Evolutionary conservation across 2,797 vertebrate species (phyloP), one percentile per base, ranked within the genome.

Genomic region (Fistularia tabacaria): DNA sequence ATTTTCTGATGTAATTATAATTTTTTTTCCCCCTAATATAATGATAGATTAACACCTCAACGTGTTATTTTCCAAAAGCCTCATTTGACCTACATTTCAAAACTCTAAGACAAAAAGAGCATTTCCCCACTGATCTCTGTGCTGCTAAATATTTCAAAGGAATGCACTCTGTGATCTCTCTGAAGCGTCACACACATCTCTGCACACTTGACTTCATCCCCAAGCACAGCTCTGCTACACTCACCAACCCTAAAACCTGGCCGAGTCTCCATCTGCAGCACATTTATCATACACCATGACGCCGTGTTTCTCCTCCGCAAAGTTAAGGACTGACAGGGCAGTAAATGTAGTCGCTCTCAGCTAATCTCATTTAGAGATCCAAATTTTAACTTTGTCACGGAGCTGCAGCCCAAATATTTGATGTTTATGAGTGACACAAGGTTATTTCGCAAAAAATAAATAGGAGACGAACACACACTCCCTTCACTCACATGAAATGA

Each of bases 81-180:
- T 47, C 38, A 48, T 7, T 8, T 81, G 76, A 80, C 83, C 81
- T 59, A 83, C 56, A 73, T 79, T 55, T 41, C 51, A 9, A 59
- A 47, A 44, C 12, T 41, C 54, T 6, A 45, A 59, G 39, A 58
- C 43, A 45, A 36, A 54, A 50, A 54, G 52, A 46, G 41, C 0
- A 1, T 46, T 38, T 64, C 53, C 71, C 60, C 38, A 10, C 39
- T 50, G 63, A 77, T 62, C 64, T 59, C 63, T 54, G 54, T 4
- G 5, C 74, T 74, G 64, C 73, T 88, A 56, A 87, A 87, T 86
- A 83, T 86, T 87, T 87, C 44, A 87, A 66, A 7, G 37, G 59
- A 66, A 76, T 63, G 58, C 57, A 9, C 54, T 64, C 66, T 79
- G 80, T 66, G 70, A 72, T 42, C 51, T 69, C 46, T 64, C 54